Evolutionary conservation across 2,113 vertebrate species (phyloP), one percentile per base, ranked within the genome.

Genomic region (Elgaria multicarinata): DNA sequence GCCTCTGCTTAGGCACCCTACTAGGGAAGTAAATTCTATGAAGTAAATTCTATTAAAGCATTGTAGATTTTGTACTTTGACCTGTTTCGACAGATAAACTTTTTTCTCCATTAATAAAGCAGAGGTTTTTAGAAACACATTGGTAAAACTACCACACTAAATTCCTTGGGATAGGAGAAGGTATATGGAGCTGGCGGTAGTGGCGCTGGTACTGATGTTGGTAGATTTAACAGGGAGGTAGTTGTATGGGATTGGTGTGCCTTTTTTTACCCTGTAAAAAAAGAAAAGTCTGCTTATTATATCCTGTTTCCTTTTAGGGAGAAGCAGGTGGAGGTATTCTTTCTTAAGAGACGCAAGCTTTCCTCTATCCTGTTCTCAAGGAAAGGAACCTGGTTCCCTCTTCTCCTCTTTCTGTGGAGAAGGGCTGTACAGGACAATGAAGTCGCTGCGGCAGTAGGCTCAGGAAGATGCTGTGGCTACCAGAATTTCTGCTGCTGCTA

Each of bases 391-490:
- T 89, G 31, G 6, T 67, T 67, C 6, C n/a, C 10, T 67, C 13
- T 50, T 82, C 36, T 33, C 24, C 14, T 36, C 36, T 44, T 14
- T 39, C 50, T 78, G 26, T 24, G 72, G n/a, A n/a, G 79, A 76
- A 92, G 87, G 36, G 67, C 33, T 74, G 28, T 0, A 10, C 44
- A 71, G 64, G 22, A 39, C 44, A 85, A 83, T 89, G 91, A 90
- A 81, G n/a, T 87, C 91, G 64, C 55, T 22, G 1, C 80, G 44
- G 26, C 72, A 46, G 58, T 86, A 4, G 31, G 3, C 36, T 26
- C 69, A 16, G 46, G 78, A 97, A 94, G 91, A 97, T 97, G 97
- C 86, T 74, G 93, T 75, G 85, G 39, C 12, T 86, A 12, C 26
- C 76, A 42, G 77, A 91, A 33, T 77, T 95, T 76, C 95, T 75